A percentile compares a stretch with the other conserved stretches of the same genome.
Evolutionary conservation across 2,888 invertebrate species (phyloP).

Genomic region (Lasioglossum malachurum): DNA sequence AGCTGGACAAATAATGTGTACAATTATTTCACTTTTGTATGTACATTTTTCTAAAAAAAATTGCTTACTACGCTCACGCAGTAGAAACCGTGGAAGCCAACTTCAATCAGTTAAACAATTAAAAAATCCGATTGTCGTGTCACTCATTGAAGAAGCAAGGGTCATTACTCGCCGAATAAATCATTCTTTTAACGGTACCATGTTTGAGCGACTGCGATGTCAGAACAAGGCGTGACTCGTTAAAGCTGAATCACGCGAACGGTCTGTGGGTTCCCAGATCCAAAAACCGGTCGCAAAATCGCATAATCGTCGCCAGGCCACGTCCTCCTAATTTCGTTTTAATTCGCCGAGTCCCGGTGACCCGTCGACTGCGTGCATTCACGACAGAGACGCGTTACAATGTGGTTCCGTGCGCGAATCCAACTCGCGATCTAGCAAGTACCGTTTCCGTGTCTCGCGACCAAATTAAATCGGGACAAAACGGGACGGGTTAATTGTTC

Average conservation of each 20-base stretch:
- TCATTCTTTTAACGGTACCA: background rate
- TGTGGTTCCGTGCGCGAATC: constrained; percentile 14
- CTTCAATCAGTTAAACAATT: background rate
- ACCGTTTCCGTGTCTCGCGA: constrained; percentile 38
- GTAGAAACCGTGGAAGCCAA: background rate
- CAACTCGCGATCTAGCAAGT: constrained; percentile 21
- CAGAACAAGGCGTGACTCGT: background rate
- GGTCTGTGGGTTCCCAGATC: constrained; percentile 18
- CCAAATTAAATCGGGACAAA: constrained; percentile 28
- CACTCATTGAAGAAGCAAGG: background rate
- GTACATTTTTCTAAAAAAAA: too few species aligned
- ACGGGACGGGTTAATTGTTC: constrained; percentile 22
- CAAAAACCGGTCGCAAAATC: constrained; percentile 1
- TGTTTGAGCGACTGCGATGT: background rate
- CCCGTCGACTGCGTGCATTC: constrained; percentile 25
- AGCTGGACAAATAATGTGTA: too few species aligned
- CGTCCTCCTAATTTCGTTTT: constrained; percentile 50
- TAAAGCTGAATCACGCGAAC: constrained; percentile 42
- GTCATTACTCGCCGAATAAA: background rate
- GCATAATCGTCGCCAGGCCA: background rate
- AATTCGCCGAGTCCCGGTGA: constrained; percentile 42
- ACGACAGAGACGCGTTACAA: background rate
- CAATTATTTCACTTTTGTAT: too few species aligned
- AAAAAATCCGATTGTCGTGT: background rate
- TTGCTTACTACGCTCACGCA: background rate